Conservation (phyloP, 1,140 invertebrate genomes). For the Drosophila malerkotliana region DNA sequence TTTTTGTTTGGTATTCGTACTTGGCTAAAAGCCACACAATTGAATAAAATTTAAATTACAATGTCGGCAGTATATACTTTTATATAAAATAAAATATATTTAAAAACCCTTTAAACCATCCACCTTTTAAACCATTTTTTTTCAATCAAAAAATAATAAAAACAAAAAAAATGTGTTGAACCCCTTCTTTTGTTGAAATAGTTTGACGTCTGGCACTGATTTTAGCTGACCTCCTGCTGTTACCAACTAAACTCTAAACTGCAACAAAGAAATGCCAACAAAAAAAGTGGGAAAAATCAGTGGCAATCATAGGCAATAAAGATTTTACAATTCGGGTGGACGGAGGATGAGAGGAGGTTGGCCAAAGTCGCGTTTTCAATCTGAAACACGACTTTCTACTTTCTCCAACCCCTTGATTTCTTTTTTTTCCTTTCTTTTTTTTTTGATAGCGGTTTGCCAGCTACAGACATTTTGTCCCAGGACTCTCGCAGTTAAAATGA, state of each 20-base stretch:
- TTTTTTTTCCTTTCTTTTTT: neutral
- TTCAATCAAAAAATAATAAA: neutral
- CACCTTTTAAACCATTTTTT: no score
- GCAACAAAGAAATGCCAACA: neutral
- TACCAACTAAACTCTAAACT: conserved; percentile 1
- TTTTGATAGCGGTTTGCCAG: conserved; percentile 23
- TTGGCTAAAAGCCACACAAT: neutral
- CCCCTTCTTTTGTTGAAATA: neutral
- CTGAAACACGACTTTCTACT: conserved; percentile 45
- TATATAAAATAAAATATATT: no score
- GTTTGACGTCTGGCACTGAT: neutral
- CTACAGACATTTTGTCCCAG: conserved; percentile 43
- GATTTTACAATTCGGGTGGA: conserved; percentile 39
- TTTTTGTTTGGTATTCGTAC: neutral
- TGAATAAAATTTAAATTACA: neutral
- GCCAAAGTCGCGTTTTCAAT: conserved; percentile 9
- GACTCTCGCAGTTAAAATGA: conserved; percentile 46
- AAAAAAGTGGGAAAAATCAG: conserved; percentile 4
- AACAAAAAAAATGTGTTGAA: neutral
- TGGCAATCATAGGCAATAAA: conserved; percentile 54
- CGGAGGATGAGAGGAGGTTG: conserved; percentile 1
- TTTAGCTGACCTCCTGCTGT: conserved; percentile 1
- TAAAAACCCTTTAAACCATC: no score
- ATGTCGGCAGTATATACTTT: no score
- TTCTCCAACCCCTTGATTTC: conserved; percentile 7